phyloP scores from a whole-genome alignment of 2,113 vertebrate species.

The Aplodontia rufa region DNA sequence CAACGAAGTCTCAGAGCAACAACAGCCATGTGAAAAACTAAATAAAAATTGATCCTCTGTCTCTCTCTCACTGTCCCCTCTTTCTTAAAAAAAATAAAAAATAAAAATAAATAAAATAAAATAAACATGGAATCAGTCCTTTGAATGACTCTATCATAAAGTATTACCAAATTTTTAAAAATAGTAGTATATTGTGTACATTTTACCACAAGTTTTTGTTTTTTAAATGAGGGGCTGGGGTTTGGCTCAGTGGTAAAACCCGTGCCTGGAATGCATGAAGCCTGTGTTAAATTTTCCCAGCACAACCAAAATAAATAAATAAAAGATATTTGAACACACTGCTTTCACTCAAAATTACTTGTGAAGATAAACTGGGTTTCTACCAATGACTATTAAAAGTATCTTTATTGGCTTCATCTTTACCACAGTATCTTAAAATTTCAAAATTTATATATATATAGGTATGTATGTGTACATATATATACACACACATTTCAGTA shows the following conservation, averaged over 20 bases:
- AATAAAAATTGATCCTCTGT: too few relatives aligned
- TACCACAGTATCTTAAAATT: not conserved
- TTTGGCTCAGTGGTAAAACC: not conserved
- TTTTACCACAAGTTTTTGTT: not conserved
- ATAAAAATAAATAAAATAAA: too few relatives aligned
- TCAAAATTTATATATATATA: not conserved
- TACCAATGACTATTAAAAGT: not conserved
- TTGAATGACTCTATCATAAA: conserved; percentile 13
- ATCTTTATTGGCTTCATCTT: conserved; percentile 4
- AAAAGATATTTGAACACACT: not conserved
- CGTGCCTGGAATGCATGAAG: not conserved
- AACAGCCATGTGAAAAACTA: too few relatives aligned
- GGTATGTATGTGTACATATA: too few relatives aligned
- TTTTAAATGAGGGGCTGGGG: not conserved
- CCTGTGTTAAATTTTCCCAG: not conserved
- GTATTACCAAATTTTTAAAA: not conserved
- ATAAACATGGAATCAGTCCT: not conserved
- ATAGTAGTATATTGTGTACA: not conserved
- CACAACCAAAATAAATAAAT: not conserved
- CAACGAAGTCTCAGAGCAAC: too few relatives aligned
- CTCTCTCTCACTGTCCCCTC: too few relatives aligned
- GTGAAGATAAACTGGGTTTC: not conserved
- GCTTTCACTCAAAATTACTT: not conserved
- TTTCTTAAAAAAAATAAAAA: too few relatives aligned
- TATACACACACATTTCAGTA: not conserved